Percentiles rank a stretch among this genome's conserved stretches.
Conservation (phyloP, 2,888 invertebrate genomes). For the Cremastinae sp. region DNA sequence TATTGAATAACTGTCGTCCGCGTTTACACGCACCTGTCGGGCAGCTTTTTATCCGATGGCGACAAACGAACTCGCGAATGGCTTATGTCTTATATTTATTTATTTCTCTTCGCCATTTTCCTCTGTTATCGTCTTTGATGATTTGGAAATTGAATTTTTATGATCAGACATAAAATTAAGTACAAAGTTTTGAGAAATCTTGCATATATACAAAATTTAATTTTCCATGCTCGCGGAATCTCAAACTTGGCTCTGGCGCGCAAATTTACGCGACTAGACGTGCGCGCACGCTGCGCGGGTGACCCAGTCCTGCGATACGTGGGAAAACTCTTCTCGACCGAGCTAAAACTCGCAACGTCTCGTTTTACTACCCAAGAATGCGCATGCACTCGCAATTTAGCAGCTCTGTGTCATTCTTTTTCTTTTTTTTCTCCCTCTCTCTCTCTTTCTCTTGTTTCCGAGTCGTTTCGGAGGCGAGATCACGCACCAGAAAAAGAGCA, state of each 20-base stretch:
- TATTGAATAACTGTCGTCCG: conserved; percentile 60
- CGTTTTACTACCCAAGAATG: conserved; percentile 1
- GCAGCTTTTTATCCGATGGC: conserved; percentile 51
- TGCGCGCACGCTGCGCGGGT: conserved; percentile 20
- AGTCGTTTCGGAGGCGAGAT: not conserved
- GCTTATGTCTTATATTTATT: conserved; percentile 6
- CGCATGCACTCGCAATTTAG: conserved; percentile 11
- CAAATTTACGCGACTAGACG: not conserved
- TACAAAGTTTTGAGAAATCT: too few relatives aligned
- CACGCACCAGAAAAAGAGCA: conserved; percentile 60
- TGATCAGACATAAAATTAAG: too few relatives aligned
- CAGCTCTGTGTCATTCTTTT: conserved; percentile 45
- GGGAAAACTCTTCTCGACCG: conserved; percentile 61
- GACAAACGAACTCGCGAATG: conserved; percentile 43
- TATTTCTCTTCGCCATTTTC: not conserved
- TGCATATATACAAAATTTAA: too few relatives aligned
- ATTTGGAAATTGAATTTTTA: too few relatives aligned
- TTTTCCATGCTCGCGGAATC: conserved; percentile 2
- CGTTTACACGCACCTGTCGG: conserved; percentile 59
- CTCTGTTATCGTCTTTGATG: not conserved
- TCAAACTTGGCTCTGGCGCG: not conserved
- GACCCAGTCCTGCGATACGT: conserved; percentile 63
- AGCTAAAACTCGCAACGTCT: conserved; percentile 42
- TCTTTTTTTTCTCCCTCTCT: conserved; percentile 21
- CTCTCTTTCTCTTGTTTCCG: not conserved